Base-by-base conservation (phyloP, 2,797 vertebrate species). In the Hozukius guyotensis region DNA sequence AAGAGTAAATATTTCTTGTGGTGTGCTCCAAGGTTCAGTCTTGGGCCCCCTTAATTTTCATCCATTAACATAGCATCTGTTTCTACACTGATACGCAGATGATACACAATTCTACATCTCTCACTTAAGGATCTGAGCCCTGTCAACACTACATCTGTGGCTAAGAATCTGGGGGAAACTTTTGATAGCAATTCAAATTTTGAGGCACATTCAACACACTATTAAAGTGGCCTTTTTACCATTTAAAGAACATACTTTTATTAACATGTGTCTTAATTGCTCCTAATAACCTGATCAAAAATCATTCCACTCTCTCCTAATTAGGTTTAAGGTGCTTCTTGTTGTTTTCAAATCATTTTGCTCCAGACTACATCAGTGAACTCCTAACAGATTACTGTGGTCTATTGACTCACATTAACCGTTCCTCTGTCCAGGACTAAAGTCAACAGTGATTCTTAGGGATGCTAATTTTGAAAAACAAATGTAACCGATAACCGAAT, bases 1-100 rank as follows among this genome's bases (percentile, higher is more conserved):
- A 12, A 38, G 16, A 55, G 9, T 49, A 22, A 61, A 69, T 73
- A 29, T 80, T 42, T 80, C 24, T 8, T 49, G 46, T 53, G 25
- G 57, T 79, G 61, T 63, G n/a, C 65, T 72, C 49, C 62, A 57
- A 55, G 31, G 57, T 71, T 84, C 36, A 25, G 27, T 78, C 56
- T 4, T 38, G 4, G 29, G 52, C 13, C 22, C 29, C 27, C 24
- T 34, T 67, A 52, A 16, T 67, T 74, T 73, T 76, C 53, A 77
- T 49, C n/a, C 11, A 18, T 22, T 52, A 18, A 46, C 29, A 36
- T 65, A 4, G 2, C 42, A 34, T 46, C 46, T 77, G 29, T 74
- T 22, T 81, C 24, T 7, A 25, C 72, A 25, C 72, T 61, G 24
- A 31, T 72, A n/a, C 0, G 8, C 60, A 66, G 29, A 80, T 31